Conservation (phyloP, 2,113 vertebrate genomes). For the Pogonocichla stellata region DNA sequence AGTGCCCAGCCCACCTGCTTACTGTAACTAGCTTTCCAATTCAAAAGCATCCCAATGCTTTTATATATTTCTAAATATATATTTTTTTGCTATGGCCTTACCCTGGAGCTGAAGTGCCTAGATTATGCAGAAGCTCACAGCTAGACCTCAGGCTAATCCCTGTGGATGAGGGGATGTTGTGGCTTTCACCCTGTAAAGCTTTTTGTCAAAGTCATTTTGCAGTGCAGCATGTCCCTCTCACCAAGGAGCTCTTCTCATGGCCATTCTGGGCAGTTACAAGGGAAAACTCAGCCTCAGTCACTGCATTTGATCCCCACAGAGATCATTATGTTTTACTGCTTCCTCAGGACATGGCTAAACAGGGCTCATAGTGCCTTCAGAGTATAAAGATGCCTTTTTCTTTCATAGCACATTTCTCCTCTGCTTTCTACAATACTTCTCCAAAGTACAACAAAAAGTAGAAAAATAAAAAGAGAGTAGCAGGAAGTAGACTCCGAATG, state of each 20-base stretch:
- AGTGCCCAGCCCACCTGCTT: not conserved
- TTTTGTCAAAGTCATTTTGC: not conserved
- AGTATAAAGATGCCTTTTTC: not conserved
- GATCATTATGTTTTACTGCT: not conserved
- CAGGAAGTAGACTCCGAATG: not conserved
- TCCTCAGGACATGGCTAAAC: not conserved
- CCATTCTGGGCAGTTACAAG: not conserved
- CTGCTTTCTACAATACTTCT: not conserved
- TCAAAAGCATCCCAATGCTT: not conserved
- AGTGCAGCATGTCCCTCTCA: not conserved
- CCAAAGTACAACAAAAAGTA: not conserved
- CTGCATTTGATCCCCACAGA: not conserved
- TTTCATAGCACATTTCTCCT: not conserved
- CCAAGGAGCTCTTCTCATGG: not conserved
- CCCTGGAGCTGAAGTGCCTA: not conserved
- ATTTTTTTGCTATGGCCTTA: not conserved
- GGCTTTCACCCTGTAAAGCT: not conserved
- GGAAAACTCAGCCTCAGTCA: not conserved
- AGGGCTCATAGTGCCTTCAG: not conserved
- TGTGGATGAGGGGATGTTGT: not conserved
- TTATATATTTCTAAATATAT: not conserved
- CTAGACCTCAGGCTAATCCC: slow-evolving; percentile 19
- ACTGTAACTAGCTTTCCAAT: not conserved
- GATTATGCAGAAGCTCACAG: not conserved
- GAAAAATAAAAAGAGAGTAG: slow-evolving; percentile 1